Evolutionary conservation across 2,797 vertebrate genomes (phyloP).

Genomic region (Semotilus atromaculatus): DNA sequence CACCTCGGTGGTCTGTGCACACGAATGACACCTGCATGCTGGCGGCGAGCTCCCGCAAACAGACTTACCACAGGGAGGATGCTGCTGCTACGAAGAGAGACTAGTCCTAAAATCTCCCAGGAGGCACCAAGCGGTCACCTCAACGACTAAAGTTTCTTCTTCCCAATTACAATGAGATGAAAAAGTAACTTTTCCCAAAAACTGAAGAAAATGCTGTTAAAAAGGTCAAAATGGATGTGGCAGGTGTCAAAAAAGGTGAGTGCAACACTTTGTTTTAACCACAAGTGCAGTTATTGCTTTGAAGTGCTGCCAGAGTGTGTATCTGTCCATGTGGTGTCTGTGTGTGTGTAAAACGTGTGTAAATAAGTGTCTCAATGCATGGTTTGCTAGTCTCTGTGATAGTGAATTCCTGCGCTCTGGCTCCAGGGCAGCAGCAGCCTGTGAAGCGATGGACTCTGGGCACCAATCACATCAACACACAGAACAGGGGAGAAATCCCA

Average conservation of each 20-base stretch:
- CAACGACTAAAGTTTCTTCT: not conserved
- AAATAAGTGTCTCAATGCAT: conserved; percentile 1
- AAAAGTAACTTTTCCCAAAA: conserved; percentile 5
- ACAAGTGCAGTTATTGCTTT: conserved; percentile 36
- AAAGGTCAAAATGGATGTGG: conserved; percentile 9
- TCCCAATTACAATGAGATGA: not conserved
- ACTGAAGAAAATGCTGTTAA: conserved; percentile 2
- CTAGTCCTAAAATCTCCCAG: conserved; percentile 28
- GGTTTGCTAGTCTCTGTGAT: conserved; percentile 30
- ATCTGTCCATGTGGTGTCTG: conserved; percentile 31
- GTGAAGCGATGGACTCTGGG: conserved; percentile 47
- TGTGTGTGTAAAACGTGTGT: conserved; percentile 28
- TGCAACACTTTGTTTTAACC: conserved; percentile 17
- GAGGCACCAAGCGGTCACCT: not conserved
- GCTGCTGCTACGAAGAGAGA: not conserved
- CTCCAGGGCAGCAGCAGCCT: conserved; percentile 40
- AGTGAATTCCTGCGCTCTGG: conserved; percentile 41
- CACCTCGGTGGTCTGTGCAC: conserved; percentile 94
- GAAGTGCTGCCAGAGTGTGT: conserved; percentile 40
- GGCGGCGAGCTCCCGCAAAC: conserved; percentile 34
- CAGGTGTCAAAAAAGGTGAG: conserved; percentile 28
- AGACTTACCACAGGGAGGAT: conserved; percentile 2
- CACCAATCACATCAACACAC: conserved; percentile 59
- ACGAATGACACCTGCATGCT: conserved; percentile 96
- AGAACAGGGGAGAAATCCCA: conserved; percentile 53